Evolutionary conservation across 2,113 vertebrate genomes (phyloP).

Genomic region (Paratilapia polleni): DNA sequence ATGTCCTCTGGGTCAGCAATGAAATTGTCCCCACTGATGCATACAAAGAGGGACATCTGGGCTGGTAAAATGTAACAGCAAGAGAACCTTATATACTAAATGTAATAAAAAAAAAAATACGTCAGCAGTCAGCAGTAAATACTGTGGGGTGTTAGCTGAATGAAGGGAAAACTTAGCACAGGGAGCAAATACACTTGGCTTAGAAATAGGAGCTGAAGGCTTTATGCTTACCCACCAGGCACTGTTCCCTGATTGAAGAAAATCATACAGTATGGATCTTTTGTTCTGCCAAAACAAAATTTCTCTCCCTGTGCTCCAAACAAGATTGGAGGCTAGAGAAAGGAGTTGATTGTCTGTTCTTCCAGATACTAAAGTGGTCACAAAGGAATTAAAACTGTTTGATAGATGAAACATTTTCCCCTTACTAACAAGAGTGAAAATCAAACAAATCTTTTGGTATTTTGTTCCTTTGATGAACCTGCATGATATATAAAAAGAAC

Average conservation of each 20-base stretch:
- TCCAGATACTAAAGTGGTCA: conserved; percentile 30
- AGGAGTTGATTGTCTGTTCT: conserved; percentile 33
- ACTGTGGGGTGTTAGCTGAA: conserved; percentile 19
- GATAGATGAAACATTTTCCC: conserved; percentile 16
- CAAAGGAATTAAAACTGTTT: conserved; percentile 39
- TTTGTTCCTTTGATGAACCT: neutral
- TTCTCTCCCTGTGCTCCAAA: conserved; percentile 42
- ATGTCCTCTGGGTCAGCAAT: conserved; percentile 40
- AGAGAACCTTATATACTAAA: neutral
- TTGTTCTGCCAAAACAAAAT: conserved; percentile 44
- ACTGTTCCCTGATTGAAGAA: conserved; percentile 52
- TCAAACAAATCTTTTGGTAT: conserved; percentile 29
- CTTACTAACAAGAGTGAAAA: conserved; percentile 9
- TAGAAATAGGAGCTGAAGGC: conserved; percentile 32
- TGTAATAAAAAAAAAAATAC: conserved; percentile 18
- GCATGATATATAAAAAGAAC: neutral
- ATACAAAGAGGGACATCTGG: neutral
- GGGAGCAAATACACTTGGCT: conserved; percentile 31
- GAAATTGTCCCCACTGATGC: neutral
- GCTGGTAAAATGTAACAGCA: neutral
- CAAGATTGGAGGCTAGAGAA: conserved; percentile 29
- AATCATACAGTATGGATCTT: conserved; percentile 55
- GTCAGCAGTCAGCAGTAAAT: neutral
- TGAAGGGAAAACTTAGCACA: conserved; percentile 6
- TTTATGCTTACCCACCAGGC: conserved; percentile 47